These are phyloP conservation scores for Buceros bicornis DNA, from an alignment of 2,797 vertebrate genomes.

Conservation along the genomic window DNA sequence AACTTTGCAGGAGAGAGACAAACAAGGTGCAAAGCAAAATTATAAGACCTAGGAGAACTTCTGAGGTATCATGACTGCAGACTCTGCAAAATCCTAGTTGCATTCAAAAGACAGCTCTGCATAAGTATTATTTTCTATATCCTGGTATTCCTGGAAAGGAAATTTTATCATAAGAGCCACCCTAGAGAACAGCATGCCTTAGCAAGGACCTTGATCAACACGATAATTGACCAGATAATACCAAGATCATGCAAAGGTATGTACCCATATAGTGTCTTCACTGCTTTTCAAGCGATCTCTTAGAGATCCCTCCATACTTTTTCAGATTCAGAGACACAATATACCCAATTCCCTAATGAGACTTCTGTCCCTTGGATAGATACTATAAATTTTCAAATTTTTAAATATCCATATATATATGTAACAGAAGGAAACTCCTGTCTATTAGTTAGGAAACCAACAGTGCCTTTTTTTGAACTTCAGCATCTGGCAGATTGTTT, in stretches of 20 bases:
- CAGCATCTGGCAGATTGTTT: neutral
- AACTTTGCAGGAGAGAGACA: neutral
- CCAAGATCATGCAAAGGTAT: neutral
- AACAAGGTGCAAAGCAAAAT: neutral
- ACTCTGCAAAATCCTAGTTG: neutral
- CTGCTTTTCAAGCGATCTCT: neutral
- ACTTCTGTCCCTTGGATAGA: neutral
- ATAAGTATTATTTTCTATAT: neutral
- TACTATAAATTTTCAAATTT: neutral
- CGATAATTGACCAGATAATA: neutral
- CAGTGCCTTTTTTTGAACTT: neutral
- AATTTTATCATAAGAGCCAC: neutral
- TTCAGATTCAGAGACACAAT: neutral
- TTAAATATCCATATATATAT: neutral
- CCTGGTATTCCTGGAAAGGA: neutral
- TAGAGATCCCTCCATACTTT: fast-evolving
- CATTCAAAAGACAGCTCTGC: neutral
- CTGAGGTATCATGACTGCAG: neutral
- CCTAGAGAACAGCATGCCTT: neutral
- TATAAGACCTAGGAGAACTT: neutral
- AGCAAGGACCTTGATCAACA: neutral
- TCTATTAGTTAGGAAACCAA: neutral
- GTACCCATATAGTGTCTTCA: neutral
- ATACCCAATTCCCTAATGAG: neutral
- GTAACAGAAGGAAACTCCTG: neutral